Evolutionary conservation across 2,888 invertebrate genomes (phyloP), one percentile per base, ranked within the genome.

Genomic region (Metopia argyrocephala): DNA sequence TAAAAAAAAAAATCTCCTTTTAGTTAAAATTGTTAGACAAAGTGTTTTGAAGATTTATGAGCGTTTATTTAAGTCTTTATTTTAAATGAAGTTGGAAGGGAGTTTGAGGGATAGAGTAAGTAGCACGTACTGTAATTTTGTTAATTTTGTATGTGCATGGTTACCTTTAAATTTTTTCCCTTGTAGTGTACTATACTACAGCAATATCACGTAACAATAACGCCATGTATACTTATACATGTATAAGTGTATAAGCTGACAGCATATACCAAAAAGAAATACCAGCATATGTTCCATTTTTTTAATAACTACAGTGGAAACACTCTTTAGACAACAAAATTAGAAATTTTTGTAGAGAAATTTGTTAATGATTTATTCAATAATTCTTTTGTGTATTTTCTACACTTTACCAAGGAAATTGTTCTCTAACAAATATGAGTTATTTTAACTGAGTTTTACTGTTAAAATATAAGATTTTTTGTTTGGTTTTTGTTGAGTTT

Each of bases 1-100:
- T n/a, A n/a, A n/a, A n/a, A n/a, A n/a, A n/a, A n/a, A 27, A 48
- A 62, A 62, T 50, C 45, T 61, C 27, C 18, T 18, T n/a, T 57
- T 28, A 2, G 23, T 56, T 38, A 38, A 38, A 38, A 38, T 56
- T 56, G 62, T 71, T 70, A 54, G 25, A 64, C 45, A 64, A 76
- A 79, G 79, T 82, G 79, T 78, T 78, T 65, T 56, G 25, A 76
- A 82, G 79, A 81, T 76, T 79, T 79, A 81, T 76, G 78, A 78
- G 71, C 74, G 73, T 68, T 48, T 56, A 38, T 38, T 38, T 38
- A 38, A 38, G 38, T 38, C 28, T 70, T 52, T 50, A 61, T 61
- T 70, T 38, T 9, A 38, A 38, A 38, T 38, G 38, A 38, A 38
- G 15, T 9, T 38, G 38, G 9, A 0, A 38, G n/a, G n/a, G 12